Evolutionary conservation across 2,797 vertebrate species (phyloP).

Genomic region (Pyrocephalus nanus): DNA sequence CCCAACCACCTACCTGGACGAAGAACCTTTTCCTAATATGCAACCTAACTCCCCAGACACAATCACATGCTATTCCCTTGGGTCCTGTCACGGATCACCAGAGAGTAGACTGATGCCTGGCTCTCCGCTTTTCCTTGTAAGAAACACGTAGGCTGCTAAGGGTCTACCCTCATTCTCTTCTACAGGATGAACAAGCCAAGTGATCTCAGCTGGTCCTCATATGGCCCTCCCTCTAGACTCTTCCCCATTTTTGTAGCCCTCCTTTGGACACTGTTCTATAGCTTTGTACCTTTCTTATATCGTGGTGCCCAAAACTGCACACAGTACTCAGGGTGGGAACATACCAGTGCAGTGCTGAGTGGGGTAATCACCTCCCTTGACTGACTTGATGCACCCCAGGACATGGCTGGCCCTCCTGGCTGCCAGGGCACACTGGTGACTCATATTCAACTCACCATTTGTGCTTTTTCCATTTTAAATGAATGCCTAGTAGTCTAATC

Average conservation of each 20-base stretch:
- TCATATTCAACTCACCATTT: neutral
- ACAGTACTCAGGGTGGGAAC: fast-evolving
- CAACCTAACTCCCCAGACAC: neutral
- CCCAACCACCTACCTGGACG: neutral
- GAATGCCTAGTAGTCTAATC: neutral
- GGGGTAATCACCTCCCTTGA: neutral
- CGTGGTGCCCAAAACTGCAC: neutral
- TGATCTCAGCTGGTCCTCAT: neutral
- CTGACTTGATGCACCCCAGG: fast-evolving
- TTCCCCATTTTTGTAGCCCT: neutral
- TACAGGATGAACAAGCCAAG: neutral
- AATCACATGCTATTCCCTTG: neutral
- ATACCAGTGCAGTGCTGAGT: fast-evolving
- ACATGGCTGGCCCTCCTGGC: fast-evolving
- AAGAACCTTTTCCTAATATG: neutral
- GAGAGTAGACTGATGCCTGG: neutral
- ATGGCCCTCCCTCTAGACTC: neutral
- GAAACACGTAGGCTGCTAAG: neutral
- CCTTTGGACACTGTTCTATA: neutral
- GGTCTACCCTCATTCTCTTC: neutral
- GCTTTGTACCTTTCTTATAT: neutral
- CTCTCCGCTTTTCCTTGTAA: neutral
- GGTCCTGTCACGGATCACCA: neutral
- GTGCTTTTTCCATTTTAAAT: neutral
- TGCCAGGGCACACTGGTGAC: neutral